These are phyloP conservation scores for Urosaurus nigricauda DNA, from an alignment of 2,797 vertebrate species.

Conservation along the genomic window DNA sequence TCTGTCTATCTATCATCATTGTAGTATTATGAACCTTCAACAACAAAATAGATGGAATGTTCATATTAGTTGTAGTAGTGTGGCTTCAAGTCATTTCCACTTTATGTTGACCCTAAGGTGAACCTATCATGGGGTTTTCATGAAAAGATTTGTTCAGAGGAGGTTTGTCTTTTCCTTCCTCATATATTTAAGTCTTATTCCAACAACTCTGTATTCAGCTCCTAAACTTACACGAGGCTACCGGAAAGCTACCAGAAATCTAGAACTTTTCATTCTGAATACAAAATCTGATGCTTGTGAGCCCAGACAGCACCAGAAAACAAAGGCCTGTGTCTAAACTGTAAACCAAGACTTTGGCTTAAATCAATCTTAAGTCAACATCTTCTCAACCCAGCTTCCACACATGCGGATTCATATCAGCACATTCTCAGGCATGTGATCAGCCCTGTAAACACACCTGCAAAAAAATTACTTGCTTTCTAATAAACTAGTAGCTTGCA, in stretches of 20 bases:
- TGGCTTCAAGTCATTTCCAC: no score
- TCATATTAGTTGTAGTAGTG: no score
- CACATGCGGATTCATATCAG: conserved; percentile 1
- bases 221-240: fast-evolving
- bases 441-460: not conserved
- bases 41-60: not conserved
- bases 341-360: not conserved
- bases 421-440: conserved; percentile 17
- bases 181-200: not conserved
- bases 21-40: not conserved
- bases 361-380: conserved; percentile 47
- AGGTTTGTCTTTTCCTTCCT: no score
- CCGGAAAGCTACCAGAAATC: conserved; percentile 21
- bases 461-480: no score
- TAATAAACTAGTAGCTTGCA: no score
- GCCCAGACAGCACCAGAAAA: not conserved
- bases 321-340: fast-evolving
- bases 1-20: not conserved
- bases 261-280: conserved; percentile 12
- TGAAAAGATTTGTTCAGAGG: no score
- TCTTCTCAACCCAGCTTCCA: not conserved
- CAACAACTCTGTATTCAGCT: not conserved
- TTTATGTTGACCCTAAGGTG: no score
- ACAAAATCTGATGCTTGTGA: not conserved
- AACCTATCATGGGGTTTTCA: no score